Evolutionary conservation across 2,113 vertebrate genomes (phyloP).

Genomic region (Loxodonta africana): DNA sequence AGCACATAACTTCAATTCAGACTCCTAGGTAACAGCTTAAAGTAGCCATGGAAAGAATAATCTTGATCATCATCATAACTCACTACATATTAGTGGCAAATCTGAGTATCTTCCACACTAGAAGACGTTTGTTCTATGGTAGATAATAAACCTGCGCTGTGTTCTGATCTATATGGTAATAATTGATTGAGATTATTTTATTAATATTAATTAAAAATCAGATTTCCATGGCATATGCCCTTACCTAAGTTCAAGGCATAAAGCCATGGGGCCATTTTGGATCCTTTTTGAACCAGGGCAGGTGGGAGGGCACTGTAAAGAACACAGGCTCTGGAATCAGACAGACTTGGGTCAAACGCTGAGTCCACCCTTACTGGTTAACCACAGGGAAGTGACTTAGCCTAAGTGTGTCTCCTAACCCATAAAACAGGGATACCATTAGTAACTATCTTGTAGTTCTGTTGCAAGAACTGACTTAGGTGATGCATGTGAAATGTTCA

Average conservation of each 20-base stretch:
- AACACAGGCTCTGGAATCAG: background rate
- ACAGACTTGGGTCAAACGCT: slow-evolving; percentile 3
- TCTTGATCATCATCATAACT: background rate
- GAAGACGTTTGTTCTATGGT: background rate
- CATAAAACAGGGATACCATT: background rate
- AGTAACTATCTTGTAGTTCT: background rate
- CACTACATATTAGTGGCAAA: background rate
- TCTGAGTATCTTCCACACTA: background rate
- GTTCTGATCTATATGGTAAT: background rate
- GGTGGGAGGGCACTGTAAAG: background rate
- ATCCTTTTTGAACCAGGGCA: background rate
- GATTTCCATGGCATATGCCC: background rate
- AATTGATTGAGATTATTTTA: background rate
- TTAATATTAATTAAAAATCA: background rate
- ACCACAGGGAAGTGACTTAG: background rate
- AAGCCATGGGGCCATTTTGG: background rate
- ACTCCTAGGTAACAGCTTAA: background rate
- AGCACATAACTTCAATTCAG: background rate
- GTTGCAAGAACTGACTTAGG: background rate
- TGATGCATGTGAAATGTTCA: background rate
- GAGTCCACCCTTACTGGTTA: background rate
- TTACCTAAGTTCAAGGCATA: background rate
- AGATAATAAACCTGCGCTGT: background rate
- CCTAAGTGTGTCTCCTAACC: background rate
- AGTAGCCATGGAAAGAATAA: background rate